Evolutionary conservation across 2,888 invertebrate genomes (phyloP), one percentile per base, ranked within the genome.

Genomic region (Nezara viridula): DNA sequence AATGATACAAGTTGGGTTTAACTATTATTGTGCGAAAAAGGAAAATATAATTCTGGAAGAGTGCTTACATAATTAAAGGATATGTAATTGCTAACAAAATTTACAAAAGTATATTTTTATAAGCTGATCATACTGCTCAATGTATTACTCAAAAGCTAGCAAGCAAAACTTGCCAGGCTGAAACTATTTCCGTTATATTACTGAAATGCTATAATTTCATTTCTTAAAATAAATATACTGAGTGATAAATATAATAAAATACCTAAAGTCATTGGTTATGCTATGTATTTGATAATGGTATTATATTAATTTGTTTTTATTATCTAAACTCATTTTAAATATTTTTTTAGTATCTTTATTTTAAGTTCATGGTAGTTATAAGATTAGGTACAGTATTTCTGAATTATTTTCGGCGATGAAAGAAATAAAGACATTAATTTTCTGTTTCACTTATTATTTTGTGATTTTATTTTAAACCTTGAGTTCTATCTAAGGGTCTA

Each of bases 391-490:
- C 37, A 73, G 32, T 37, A 19, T 32, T 73, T 73, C 21, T 19
- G 37, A 73, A 73, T 73, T 21, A 73, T 73, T 37, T 73, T 73
- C 37, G 32, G 66, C 37, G 32, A 73, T 73, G 7, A 6, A 73
- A 73, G 19, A 73, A 73, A 73, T 73, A 73, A 73, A 73, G 37
- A 73, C 66, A 73, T 32, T 32, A 66, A 16, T 66, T 73, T 37
- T 73, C 66, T 73, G 32, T 73, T 73, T 21, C 37, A 19, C 66
- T 37, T 5, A 19, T 32, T 37, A 7, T 21, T 73, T 21, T 1
- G 32, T 60, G 32, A 16, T 60, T 37, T 73, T 73, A 37, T 60
- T 60, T 60, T n/a, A 55, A 55, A n/a, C n/a, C n/a, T 21, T n/a
- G 2, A 55, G n/a, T 55, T 55, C 24, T 55, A n/a, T 2, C 10